Base-by-base conservation (phyloP, 2,888 invertebrate species). In the Junonia oenone region DNA sequence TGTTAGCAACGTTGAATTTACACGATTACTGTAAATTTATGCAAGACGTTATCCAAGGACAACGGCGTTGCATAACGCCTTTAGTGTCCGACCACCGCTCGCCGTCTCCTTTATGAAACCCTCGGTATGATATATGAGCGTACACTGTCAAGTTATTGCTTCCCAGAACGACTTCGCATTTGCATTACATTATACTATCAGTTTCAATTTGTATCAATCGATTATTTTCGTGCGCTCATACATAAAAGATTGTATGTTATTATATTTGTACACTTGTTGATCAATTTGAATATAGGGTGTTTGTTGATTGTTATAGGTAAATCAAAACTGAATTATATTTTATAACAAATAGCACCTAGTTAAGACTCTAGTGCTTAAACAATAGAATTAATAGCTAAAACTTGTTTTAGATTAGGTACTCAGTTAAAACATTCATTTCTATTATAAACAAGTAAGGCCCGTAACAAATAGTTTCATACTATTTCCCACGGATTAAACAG, bases 41-140 rank as follows among this genome's bases (percentile, higher is more conserved):
- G 86, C 85, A 83, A 88, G 87, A 84, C 83, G 84, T 89, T 87
- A 88, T 83, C 81, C 79, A 76, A 83, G 82, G 83, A 83, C 80
- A 80, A 76, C 75, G 76, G 75, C 77, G 81, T 81, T 77, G 86
- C 83, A 86, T 86, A 87, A 88, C 87, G 85, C 84, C 84, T 83
- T 81, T 80, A 76, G 83, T 81, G 88, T 86, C 88, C 86, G 72
- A 84, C 74, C 73, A 71, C 69, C 71, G 65, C 58, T 61, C 72
- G 73, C 71, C 72, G 76, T 72, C 76, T 78, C 82, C 79, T 80
- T 81, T 88, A 87, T 85, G 85, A 85, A 84, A 82, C 76, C 78
- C 78, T 74, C 76, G 67, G 69, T 68, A 75, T 88, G 85, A 87
- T 86, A 84, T 86, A 87, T 76, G 83, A 76, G 69, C 69, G 71